Conservation (phyloP, 2,113 vertebrate genomes). For the Melanocharis versteri region DNA sequence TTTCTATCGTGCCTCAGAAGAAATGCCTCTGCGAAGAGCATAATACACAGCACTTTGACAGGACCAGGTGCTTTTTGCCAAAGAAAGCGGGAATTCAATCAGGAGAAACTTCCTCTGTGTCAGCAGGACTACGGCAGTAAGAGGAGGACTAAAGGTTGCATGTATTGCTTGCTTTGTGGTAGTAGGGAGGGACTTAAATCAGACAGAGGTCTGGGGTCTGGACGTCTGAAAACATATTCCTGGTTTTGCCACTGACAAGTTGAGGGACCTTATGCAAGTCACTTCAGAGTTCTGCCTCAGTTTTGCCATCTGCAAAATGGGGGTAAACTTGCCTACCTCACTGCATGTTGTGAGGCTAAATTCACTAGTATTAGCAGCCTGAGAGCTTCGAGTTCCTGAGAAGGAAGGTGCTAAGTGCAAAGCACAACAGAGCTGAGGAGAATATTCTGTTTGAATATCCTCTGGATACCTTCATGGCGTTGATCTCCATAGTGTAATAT, state of each 20-base stretch:
- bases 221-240: not conserved
- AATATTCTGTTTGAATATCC: not conserved
- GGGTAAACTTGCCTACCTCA: conserved; percentile 53
- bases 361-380: conserved; percentile 28
- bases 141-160: not conserved
- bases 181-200: not conserved
- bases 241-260: conserved; percentile 7
- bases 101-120: conserved; percentile 20
- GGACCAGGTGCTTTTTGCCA: conserved; percentile 6
- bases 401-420: conserved; percentile 39
- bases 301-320: conserved; percentile 42
- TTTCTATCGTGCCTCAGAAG: conserved; percentile 9
- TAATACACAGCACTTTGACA: conserved; percentile 21
- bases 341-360: conserved; percentile 57
- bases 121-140: not conserved
- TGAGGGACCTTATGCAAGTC: not conserved
- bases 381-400: conserved; percentile 24
- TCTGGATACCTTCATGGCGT: not conserved
- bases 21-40: not conserved
- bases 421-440: not conserved
- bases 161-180: conserved; percentile 26
- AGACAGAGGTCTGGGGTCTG: not conserved
- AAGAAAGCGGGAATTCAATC: conserved; percentile 38
- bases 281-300: conserved; percentile 30
- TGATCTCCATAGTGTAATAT: not conserved